Evolutionary conservation across 2,888 invertebrate genomes (phyloP), one percentile per base, ranked within the genome.

Genomic region (Mechanitis messenoides): DNA sequence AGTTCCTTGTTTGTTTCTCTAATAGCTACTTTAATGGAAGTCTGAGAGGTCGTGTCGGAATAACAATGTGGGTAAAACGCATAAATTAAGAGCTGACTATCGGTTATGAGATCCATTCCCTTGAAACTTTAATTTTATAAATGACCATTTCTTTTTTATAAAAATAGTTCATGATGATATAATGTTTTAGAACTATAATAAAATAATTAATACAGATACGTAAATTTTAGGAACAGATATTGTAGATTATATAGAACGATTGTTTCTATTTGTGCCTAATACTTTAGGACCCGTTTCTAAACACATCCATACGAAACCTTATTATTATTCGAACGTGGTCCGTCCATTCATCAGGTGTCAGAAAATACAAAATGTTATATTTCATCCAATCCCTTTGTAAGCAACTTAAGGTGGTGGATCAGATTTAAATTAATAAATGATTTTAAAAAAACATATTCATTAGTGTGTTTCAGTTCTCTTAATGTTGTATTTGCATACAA

Each of bases 1-100:
- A 81, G 85, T 82, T 81, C 75, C 87, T 87, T 89, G 87, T 89
- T 90, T 89, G 90, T 89, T 90, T 89, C 83, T 87, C 81, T 89
- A 89, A 90, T 88, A 85, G 87, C 83, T 79, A 81, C 83, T 86
- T 84, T 87, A 86, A 86, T 87, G 82, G 84, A 82, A 80, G 80
- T 78, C 75, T 74, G 75, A 74, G 78, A 77, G 76, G 76, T 76
- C 72, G 79, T 75, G 72, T 73, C 73, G 72, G 76, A 78, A 81
- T 78, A 76, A 80, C 80, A 80, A 80, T 77, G 75, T 73, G 74
- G 71, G 75, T 77, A 78, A 77, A 80, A 81, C 75, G 81, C 78
- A 85, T 87, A 86, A 84, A 85, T 87, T 85, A 84, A 75, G 66
- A 61, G 63, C 71, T 64, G 67, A 67, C 71, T 81, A 81, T 82